Percentiles rank a stretch among this genome's conserved stretches.
Conservation (phyloP, 2,113 vertebrate species). For the Semicossyphus pulcher region DNA sequence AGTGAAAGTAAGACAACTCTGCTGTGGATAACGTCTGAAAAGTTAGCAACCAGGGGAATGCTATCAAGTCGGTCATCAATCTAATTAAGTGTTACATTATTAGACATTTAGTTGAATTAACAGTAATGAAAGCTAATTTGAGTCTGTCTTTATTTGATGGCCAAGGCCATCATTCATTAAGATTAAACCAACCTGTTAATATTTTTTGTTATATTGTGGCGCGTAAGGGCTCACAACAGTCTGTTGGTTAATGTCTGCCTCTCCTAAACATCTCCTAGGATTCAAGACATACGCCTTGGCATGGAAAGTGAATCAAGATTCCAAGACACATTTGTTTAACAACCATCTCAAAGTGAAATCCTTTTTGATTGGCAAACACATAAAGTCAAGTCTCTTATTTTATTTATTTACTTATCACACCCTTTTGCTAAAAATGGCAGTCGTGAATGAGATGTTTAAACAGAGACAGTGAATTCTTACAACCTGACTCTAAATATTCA, state of each 20-base stretch:
- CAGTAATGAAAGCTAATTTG: not conserved
- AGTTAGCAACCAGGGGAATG: not conserved
- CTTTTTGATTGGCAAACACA: too few relatives aligned
- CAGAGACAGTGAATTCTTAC: too few relatives aligned
- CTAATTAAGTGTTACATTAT: not conserved
- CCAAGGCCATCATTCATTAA: not conserved
- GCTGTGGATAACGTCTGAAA: not conserved
- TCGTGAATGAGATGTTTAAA: too few relatives aligned
- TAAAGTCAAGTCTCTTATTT: too few relatives aligned
- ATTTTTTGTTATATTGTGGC: not conserved
- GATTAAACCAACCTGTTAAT: constrained; percentile 16
- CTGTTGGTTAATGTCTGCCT: not conserved
- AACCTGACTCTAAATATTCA: too few relatives aligned
- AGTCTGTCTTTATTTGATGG: not conserved
- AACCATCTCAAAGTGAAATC: too few relatives aligned
- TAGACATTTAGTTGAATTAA: not conserved
- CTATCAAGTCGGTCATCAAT: not conserved
- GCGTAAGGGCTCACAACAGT: not conserved
- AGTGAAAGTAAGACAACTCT: constrained; percentile 50
- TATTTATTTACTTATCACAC: too few relatives aligned
- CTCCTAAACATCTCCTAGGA: not conserved
- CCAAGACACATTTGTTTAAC: too few relatives aligned
- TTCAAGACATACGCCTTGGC: not conserved
- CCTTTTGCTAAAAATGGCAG: too few relatives aligned
- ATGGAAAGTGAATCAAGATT: too few relatives aligned